These are phyloP conservation scores for Platyscapa corneri DNA, from an alignment of 1,140 invertebrate genomes.

Conservation along the genomic window DNA sequence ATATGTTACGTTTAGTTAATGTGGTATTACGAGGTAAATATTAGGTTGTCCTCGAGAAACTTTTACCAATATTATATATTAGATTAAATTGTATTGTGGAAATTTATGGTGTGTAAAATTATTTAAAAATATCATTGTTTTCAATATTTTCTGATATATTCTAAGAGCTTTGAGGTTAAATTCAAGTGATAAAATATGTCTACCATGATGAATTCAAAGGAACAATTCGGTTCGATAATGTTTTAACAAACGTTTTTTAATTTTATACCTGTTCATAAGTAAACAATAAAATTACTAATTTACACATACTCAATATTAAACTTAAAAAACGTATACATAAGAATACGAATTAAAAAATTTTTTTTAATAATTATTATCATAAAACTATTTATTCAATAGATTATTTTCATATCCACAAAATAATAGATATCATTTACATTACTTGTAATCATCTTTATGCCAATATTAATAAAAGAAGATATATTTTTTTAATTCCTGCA, in stretches of 20 bases:
- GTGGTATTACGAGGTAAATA: conserved; percentile 61
- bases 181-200: neutral
- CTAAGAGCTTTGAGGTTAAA: conserved; percentile 52
- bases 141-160: neutral
- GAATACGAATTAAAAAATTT: no score
- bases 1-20: conserved; percentile 64
- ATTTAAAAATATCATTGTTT: neutral
- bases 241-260: conserved; percentile 26
- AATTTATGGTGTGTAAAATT: neutral
- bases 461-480: no score
- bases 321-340: no score
- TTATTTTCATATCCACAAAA: neutral
- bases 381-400: neutral
- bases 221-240: conserved; percentile 42
- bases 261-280: neutral
- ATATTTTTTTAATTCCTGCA: no score
- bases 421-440: neutral
- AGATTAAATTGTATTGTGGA: neutral
- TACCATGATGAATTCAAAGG: conserved; percentile 53
- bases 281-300: no score
- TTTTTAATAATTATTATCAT: neutral
- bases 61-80: conserved; percentile 14
- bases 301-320: no score
- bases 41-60: neutral
- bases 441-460: no score